Conservation (phyloP, 2,797 vertebrate species). For the Megalops cyprinoides region DNA sequence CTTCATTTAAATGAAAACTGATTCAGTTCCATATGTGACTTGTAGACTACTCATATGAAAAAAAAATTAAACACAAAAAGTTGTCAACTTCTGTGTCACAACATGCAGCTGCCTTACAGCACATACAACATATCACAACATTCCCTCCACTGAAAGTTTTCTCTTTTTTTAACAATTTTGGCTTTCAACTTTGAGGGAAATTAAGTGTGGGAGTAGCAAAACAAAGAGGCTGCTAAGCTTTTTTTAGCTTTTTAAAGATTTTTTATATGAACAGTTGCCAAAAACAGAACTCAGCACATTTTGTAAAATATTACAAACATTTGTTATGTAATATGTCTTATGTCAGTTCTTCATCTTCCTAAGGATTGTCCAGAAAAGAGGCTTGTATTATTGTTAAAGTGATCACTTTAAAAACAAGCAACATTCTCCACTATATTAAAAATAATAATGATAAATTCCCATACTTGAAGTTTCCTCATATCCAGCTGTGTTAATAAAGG, state of each 20-base stretch:
- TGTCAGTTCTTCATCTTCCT: neutral
- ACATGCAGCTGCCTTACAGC: neutral
- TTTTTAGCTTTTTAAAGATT: too few relatives aligned
- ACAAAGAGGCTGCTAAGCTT: neutral
- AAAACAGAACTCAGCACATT: neutral
- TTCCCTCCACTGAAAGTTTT: neutral
- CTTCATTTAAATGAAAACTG: too few relatives aligned
- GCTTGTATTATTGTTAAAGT: neutral
- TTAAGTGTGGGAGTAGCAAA: too few relatives aligned
- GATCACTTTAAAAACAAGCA: neutral
- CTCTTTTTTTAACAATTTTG: neutral
- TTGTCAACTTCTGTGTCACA: neutral
- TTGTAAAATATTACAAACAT: slow-evolving; percentile 14
- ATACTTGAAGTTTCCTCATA: slow-evolving; percentile 19
- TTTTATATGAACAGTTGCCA: neutral
- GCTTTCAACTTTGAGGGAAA: too few relatives aligned
- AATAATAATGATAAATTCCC: slow-evolving; percentile 29
- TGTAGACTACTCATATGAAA: neutral
- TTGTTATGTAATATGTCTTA: slow-evolving; percentile 21
- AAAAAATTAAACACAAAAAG: neutral
- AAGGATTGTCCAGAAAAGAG: neutral
- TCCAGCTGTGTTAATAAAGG: slow-evolving; percentile 25
- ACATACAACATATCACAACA: neutral
- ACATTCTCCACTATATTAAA: slow-evolving; percentile 35
- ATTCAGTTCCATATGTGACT: too few relatives aligned